Base-by-base conservation (phyloP, 2,113 vertebrate genomes). In the Perca flavescens region DNA sequence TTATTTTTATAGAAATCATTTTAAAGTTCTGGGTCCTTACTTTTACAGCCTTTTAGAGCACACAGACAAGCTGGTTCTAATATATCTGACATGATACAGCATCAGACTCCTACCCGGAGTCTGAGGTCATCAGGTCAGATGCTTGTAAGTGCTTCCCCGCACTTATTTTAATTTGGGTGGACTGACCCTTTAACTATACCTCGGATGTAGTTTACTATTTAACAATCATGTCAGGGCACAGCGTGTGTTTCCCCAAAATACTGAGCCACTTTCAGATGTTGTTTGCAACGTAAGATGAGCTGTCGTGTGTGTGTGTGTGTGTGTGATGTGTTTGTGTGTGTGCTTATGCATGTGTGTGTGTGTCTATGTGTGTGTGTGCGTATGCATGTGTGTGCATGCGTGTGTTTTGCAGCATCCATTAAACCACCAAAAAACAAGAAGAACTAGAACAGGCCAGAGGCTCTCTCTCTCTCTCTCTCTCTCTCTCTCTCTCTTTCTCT, bases 391-490 rank as follows among this genome's bases (percentile, higher is more conserved):
- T 68, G 11, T 66, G 36, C 22, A 16, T 64, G 1, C 22, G 17
- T 70, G 50, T 85, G 56, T 78, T 84, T 80, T 56, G 65, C 34
- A 9, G 80, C 57, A 79, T 67, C 86, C 83, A 90, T 91, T 89
- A 90, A 83, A 83, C 79, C 76, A 77, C 85, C 89, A 65, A 36
- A 54, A 90, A 89, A 91, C 86, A 87, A 88, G 76, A 77, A 74
- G 85, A 84, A 85, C 36, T 61, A 77, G 87, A 87, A 89, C 78
- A 89, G 79, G 82, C 92, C 89, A 84, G 74, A 82, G 88, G 89
- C 86, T 69, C 46, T 58, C 73, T 71, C 69, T 53, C 40, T 53
- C 14, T 63, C 52, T 65, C 15, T 70, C 60, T 22, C 13, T 64
- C 6, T 65, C 21, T 25, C 21, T 65, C 21, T 46, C 25, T 17